Base-by-base conservation (phyloP, 1,140 invertebrate species). In the Eumeta japonica region DNA sequence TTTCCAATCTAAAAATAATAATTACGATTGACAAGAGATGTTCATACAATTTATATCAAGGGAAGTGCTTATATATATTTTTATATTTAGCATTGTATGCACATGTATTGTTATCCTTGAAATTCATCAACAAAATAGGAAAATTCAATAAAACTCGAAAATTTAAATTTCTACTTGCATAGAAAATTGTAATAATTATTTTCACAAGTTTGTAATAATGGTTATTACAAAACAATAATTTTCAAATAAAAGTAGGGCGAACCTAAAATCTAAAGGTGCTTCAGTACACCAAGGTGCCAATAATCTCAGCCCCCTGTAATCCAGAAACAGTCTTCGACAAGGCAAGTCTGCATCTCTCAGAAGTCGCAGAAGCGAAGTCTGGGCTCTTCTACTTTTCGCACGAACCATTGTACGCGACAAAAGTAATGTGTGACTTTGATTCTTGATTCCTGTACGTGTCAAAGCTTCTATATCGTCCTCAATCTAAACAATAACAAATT, bases 281-380 rank as follows among this genome's bases (percentile, higher is more conserved):
- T 89, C 86, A 48, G 84, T 82, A 82, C 96, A 95, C 84, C 94
- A 97, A 28, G 89, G 90, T 78, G 92, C 92, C 27, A 98, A 78
- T 15, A 97, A 70, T 7, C 88, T 78, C 16, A 98, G 75, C 1
- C 94, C 94, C 59, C 97, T 92, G 75, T 97, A 97, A 76, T 97
- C 94, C 10, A 97, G 76, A 67, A 97, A 97, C 16, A 97, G 77
- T 16, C 94, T 75, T 11, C 89, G 83, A 72, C 85, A 97, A 1
- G 85, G 86, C 40, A 88, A 68, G 54, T 90, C 88, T 0, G 87
- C 88, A 37, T 80, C 78, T 7, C 84, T 79, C 35, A 92, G 78
- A 4, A 91, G 67, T 4, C 81, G 77, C 30, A 94, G 64, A 9
- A 92, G 71, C 35, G 84, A 81, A 0, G 81, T 75, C 40, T 91